Evolutionary conservation across 2,113 vertebrate genomes (phyloP).

Genomic region (Epinephelus lanceolatus): DNA sequence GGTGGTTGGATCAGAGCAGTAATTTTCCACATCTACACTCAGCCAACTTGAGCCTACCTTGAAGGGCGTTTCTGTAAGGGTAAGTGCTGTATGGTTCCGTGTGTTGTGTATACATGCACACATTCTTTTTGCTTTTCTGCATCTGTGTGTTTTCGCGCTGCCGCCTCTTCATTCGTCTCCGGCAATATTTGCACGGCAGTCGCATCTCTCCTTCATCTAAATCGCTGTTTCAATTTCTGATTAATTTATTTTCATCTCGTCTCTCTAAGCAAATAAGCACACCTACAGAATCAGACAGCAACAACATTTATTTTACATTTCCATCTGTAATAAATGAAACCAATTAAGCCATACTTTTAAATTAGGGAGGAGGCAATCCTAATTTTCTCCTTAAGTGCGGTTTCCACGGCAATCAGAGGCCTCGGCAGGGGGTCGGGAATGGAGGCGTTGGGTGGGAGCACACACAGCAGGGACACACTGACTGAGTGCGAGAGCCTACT

Average conservation of each 20-base stretch:
- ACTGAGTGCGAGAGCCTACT: slow-evolving; percentile 73
- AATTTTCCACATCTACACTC: slow-evolving; percentile 82
- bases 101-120: slow-evolving; percentile 19
- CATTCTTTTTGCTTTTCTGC: slow-evolving; percentile 15
- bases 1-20: slow-evolving; percentile 74
- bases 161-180: slow-evolving; percentile 14
- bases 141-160: slow-evolving; percentile 14
- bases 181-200: not conserved
- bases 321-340: slow-evolving; percentile 81
- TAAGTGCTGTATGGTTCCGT: slow-evolving; percentile 30
- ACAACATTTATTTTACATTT: slow-evolving; percentile 77
- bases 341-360: slow-evolving; percentile 83
- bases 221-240: slow-evolving; percentile 32
- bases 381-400: slow-evolving; percentile 84
- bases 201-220: slow-evolving; percentile 28
- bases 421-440: slow-evolving; percentile 78
- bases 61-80: slow-evolving; percentile 57
- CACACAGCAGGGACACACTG: slow-evolving; percentile 76
- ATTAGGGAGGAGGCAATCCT: slow-evolving; percentile 83
- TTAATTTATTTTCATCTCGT: slow-evolving; percentile 54
- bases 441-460: slow-evolving; percentile 81
- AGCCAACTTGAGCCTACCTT: slow-evolving; percentile 66
- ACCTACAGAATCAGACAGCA: slow-evolving; percentile 73
- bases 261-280: slow-evolving; percentile 63
- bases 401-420: slow-evolving; percentile 84